A percentile compares a stretch with the other conserved stretches of the same genome.
Conservation (phyloP, 2,113 vertebrate species). For the Atrichornis clamosus region DNA sequence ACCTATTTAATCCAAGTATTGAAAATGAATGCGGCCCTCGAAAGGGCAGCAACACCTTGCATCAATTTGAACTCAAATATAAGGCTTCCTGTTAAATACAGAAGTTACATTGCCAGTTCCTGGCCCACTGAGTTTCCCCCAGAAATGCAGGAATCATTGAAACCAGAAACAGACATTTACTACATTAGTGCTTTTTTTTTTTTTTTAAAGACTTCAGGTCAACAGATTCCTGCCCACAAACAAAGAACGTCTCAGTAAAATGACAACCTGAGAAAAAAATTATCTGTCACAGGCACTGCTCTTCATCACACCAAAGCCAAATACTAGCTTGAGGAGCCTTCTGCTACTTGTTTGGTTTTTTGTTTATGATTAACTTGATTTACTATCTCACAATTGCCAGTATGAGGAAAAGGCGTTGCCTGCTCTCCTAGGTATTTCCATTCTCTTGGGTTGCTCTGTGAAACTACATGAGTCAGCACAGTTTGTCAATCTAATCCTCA, state of each 20-base stretch:
- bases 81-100: not conserved
- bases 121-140: not conserved
- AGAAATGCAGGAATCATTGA: not conserved
- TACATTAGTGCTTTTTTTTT: accelerated
- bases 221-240: not conserved
- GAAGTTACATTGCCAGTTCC: not conserved
- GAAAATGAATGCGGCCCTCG: not conserved
- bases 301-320: not conserved
- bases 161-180: accelerated
- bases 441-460: not conserved
- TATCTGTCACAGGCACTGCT: not conserved
- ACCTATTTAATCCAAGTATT: not conserved
- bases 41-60: not conserved
- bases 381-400: not conserved
- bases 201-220: not conserved
- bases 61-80: not conserved
- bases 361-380: not conserved
- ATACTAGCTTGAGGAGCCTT: not conserved
- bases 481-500: constrained; percentile 1
- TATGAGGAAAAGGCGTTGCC: not conserved
- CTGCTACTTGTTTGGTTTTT: not conserved
- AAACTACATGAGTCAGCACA: not conserved
- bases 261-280: not conserved
- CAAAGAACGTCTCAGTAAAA: not conserved
- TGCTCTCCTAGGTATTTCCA: not conserved